phyloP scores from a whole-genome alignment of 2,113 vertebrate genomes.

The Dipodomys ordii region DNA sequence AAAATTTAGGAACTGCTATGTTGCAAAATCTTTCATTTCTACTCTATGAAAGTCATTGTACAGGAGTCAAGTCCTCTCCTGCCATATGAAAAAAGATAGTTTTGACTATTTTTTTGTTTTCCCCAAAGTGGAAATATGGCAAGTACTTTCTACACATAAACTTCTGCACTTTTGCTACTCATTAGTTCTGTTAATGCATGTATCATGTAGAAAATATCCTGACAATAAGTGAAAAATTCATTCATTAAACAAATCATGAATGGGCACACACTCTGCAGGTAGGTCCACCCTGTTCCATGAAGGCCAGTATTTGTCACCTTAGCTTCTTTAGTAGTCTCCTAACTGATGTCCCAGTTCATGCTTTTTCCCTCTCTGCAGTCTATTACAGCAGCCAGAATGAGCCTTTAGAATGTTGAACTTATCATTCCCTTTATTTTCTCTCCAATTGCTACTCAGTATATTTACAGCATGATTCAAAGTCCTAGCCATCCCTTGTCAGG shows the following conservation, averaged over 20 bases:
- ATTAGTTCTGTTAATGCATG: neutral
- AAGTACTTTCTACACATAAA: neutral
- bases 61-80: neutral
- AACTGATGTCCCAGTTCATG: neutral
- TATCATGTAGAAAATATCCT: neutral
- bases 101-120: slow-evolving; percentile 30
- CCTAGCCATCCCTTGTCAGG: neutral
- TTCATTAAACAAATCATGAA: neutral
- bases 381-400: neutral
- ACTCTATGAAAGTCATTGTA: neutral
- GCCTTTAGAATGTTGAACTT: neutral
- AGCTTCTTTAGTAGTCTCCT: neutral
- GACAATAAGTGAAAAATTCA: slow-evolving; percentile 1
- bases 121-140: neutral
- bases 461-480: neutral
- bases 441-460: neutral
- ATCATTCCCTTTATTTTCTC: neutral
- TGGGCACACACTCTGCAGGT: neutral
- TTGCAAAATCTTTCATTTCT: slow-evolving; percentile 45
- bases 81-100: slow-evolving; percentile 26
- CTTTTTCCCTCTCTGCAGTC: neutral
- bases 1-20: slow-evolving; percentile 10
- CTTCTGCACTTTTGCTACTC: neutral
- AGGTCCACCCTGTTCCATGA: neutral
- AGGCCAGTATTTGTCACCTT: neutral